A percentile compares a stretch with the other conserved stretches of the same genome.
Evolutionary conservation across 2,113 vertebrate genomes (phyloP).

Genomic region (Thryonomys swinderianus): DNA sequence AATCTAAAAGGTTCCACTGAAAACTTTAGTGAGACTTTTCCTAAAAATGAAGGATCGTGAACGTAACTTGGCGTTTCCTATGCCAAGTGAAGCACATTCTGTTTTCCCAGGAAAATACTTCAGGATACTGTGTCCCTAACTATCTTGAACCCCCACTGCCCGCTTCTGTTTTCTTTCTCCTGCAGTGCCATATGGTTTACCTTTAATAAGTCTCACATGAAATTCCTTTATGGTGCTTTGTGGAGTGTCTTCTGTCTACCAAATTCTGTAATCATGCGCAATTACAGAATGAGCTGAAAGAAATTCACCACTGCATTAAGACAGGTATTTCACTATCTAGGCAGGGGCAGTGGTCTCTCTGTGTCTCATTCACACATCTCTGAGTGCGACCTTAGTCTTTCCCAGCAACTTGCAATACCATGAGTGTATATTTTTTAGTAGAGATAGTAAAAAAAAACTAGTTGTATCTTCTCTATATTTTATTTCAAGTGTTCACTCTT

Average conservation of each 20-base stretch:
- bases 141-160: accelerated
- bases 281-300: background rate
- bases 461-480: background rate
- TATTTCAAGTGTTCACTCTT: background rate
- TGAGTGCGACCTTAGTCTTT: background rate
- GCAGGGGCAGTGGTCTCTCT: no score
- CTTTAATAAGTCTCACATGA: background rate
- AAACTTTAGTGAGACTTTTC: background rate
- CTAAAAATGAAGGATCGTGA: background rate
- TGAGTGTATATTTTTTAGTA: background rate
- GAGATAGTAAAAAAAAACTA: background rate
- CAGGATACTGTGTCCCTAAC: background rate
- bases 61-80: background rate
- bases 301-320: background rate
- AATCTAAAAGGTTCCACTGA: background rate
- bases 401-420: background rate
- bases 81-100: background rate
- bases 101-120: background rate
- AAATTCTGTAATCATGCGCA: background rate
- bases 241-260: background rate
- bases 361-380: background rate
- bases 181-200: background rate
- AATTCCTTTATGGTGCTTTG: background rate
- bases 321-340: background rate
- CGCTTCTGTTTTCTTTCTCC: background rate